Base-by-base conservation (phyloP, 2,797 vertebrate genomes). In the Manis pentadactyla region DNA sequence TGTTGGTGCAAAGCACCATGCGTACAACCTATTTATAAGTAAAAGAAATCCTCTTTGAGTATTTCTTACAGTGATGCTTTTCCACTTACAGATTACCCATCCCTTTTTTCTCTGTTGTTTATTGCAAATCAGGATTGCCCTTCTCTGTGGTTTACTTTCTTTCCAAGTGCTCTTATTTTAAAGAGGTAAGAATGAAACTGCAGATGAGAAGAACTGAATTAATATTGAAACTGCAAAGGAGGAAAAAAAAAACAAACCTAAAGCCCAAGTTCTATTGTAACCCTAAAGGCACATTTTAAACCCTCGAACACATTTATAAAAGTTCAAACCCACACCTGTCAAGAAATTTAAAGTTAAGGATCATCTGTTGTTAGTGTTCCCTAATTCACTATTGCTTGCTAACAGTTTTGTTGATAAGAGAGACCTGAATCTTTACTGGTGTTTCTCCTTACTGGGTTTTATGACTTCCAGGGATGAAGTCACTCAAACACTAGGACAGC, bases 1-100 rank as follows among this genome's bases (percentile, higher is more conserved):
- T 94, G 92, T 53, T 87, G 37, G n/a, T 87, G 49, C 95, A 88
- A 95, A 96, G 95, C 81, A 1, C 34, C 73, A 91, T 95, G 1
- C 4, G 34, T 85, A 73, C 3, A 3, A 77, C n/a, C 73, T 94
- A 37, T 79, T 93, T 29, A 42, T 87, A n/a, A 96, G 42, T 18
- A 66, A 95, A 81, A 95, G 91, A 51, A 93, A 90, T 75, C 34
- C 15, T 57, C 25, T 69, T 66, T 23, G 69, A 59, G 93, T 13
- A 79, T 97, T 96, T 64, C 68, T 59, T 79, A 42, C 5, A 23
- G 0, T 75, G 86, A 93, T 63, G 31, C 71, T 95, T 97, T 94
- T 71, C 19, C 39, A 73, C 59, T 69, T 19, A 68, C 93, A 7
- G 13, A 78, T 86, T 94, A 49, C 2, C 0, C 9, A 61, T 82